These are phyloP conservation scores for Dugesia japonica DNA, from an alignment of 2,888 invertebrate genomes.

Conservation along the genomic window DNA sequence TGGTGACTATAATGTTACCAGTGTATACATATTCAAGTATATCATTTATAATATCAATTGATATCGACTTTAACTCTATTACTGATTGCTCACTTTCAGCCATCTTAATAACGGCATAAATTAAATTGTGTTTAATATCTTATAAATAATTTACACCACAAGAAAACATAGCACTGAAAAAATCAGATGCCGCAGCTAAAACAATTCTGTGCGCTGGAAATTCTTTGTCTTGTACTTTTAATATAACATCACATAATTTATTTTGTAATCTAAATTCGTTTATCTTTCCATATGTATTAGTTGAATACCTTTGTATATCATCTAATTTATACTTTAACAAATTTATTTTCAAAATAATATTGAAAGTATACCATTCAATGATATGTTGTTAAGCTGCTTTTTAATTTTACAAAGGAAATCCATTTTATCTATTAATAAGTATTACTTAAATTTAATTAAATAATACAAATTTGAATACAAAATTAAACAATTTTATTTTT, in stretches of 20 bases:
- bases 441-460: too few species aligned
- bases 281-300: conserved; percentile 42
- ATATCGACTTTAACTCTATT: conserved; percentile 43
- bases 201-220: conserved; percentile 46
- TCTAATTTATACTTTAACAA: too few species aligned
- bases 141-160: conserved; percentile 39
- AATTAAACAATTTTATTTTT: too few species aligned
- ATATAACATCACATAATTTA: conserved; percentile 44
- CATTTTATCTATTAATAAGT: too few species aligned
- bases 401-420: too few species aligned
- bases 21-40: conserved; percentile 47
- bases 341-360: too few species aligned
- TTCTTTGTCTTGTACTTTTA: conserved; percentile 41
- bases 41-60: conserved; percentile 42
- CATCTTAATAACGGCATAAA: too few species aligned
- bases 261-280: conserved; percentile 43
- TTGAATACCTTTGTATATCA: conserved; percentile 27
- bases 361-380: too few species aligned
- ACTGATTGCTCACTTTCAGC: conserved; percentile 41
- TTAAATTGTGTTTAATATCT: too few species aligned
- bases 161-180: conserved; percentile 48
- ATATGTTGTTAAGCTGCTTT: too few species aligned
- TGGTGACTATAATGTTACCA: conserved; percentile 44
- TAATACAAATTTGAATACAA: too few species aligned
- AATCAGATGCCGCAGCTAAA: conserved; percentile 46